Conservation (phyloP, 1,140 invertebrate genomes). For the Yoshiicerus persimilis region DNA sequence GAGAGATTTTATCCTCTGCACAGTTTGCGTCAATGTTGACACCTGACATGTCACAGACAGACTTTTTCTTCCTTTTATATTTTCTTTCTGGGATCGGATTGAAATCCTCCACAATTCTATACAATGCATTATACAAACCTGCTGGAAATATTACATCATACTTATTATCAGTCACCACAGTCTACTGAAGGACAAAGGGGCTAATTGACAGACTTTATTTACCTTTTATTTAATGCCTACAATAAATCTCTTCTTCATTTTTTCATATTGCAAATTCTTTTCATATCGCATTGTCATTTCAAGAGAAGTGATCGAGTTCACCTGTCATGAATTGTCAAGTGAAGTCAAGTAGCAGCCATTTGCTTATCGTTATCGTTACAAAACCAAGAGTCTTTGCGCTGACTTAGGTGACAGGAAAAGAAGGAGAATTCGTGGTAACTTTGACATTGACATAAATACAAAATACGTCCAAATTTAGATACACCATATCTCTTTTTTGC, state of each 20-base stretch:
- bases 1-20: not conserved
- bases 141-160: not conserved
- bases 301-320: not conserved
- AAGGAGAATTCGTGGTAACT: not conserved
- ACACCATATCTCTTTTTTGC: not conserved
- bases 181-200: not conserved
- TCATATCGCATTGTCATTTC: not conserved
- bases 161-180: not conserved
- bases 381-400: not conserved
- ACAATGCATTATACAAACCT: too few species aligned
- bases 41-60: not conserved
- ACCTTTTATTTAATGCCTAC: not conserved
- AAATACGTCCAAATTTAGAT: not conserved
- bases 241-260: not conserved
- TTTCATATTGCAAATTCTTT: not conserved
- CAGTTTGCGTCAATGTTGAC: not conserved
- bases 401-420: not conserved
- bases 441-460: constrained; percentile 2
- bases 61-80: not conserved
- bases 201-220: not conserved
- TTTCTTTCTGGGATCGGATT: too few species aligned
- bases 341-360: not conserved
- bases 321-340: not conserved
- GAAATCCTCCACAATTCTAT: not conserved
- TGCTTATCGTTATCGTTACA: not conserved